These are phyloP conservation scores for Holothuria glaberrima DNA, from an alignment of 35 echinoderm and acorn worm genomes.

Conservation along the genomic window DNA sequence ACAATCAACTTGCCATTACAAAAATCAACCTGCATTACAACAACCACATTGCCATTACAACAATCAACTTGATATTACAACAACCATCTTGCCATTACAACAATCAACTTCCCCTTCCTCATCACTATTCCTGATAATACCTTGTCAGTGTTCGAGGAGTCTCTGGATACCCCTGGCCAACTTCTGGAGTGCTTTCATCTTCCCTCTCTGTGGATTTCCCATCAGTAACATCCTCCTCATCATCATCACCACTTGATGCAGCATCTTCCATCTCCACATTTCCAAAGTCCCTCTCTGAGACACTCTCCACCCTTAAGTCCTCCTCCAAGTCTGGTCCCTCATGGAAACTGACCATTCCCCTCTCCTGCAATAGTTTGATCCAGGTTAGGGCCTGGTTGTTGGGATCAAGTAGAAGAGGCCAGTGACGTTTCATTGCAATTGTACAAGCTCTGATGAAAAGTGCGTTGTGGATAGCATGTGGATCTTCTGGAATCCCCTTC, in stretches of 20 bases:
- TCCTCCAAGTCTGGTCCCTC: conserved; percentile 44
- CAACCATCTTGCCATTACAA: too few species aligned
- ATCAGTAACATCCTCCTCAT: background rate
- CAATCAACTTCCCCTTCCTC: too few species aligned
- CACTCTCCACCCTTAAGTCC: conserved; percentile 1
- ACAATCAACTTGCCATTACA: too few species aligned
- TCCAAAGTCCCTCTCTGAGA: conserved; percentile 6
- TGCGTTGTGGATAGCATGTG: conserved; percentile 67
- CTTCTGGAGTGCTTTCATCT: conserved; percentile 15
- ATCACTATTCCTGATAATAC: conserved; percentile 8
- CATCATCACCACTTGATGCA: background rate
- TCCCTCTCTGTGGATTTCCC: conserved; percentile 45
- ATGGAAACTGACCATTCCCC: conserved; percentile 77
- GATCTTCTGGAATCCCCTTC: conserved; percentile 56
- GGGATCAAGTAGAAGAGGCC: conserved; percentile 91
- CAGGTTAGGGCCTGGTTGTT: conserved; percentile 86
- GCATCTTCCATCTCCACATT: background rate
- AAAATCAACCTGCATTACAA: too few species aligned
- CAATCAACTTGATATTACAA: too few species aligned
- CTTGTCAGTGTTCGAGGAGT: conserved; percentile 79
- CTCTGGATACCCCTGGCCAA: conserved; percentile 60
- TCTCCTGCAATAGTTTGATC: conserved; percentile 77
- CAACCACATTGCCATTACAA: too few species aligned
- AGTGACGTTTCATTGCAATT: conserved; percentile 74
- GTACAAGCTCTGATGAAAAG: conserved; percentile 79